These are phyloP conservation scores for Anguilla anguilla DNA, from an alignment of 2,797 vertebrate species.

Conservation along the genomic window DNA sequence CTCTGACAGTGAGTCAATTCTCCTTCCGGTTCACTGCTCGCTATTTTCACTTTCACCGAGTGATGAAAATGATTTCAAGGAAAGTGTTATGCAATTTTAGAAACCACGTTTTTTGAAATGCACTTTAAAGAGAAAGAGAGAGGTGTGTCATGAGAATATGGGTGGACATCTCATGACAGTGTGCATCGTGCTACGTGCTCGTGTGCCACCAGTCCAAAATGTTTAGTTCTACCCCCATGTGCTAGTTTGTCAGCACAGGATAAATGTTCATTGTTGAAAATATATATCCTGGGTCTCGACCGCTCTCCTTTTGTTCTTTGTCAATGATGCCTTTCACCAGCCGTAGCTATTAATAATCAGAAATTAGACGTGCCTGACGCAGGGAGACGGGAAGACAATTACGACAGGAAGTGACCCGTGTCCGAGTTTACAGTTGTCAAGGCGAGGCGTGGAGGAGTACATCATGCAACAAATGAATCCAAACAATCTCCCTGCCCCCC, in stretches of 20 bases:
- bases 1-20: neutral
- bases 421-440: conserved; percentile 62
- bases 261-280: conserved; percentile 49
- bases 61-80: neutral
- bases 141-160: neutral
- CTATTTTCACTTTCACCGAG: neutral
- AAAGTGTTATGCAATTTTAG: neutral
- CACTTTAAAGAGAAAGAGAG: neutral
- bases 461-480: conserved; percentile 52
- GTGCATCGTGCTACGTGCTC: neutral
- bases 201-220: neutral
- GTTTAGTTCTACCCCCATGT: neutral
- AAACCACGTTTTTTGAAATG: neutral
- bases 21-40: neutral
- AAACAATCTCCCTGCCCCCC: conserved; percentile 35
- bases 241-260: neutral
- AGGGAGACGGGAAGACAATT: conserved; percentile 55
- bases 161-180: neutral
- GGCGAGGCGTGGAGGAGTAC: conserved; percentile 51
- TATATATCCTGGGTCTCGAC: conserved; percentile 55
- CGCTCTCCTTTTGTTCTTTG: conserved; percentile 53
- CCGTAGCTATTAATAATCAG: conserved; percentile 58
- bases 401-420: conserved; percentile 62
- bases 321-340: conserved; percentile 61
- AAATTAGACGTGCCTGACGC: conserved; percentile 41